Percentiles rank a stretch among this genome's conserved stretches.
phyloP scores from a whole-genome alignment of 2,888 invertebrate genomes.

The Acanthopleura granulata region DNA sequence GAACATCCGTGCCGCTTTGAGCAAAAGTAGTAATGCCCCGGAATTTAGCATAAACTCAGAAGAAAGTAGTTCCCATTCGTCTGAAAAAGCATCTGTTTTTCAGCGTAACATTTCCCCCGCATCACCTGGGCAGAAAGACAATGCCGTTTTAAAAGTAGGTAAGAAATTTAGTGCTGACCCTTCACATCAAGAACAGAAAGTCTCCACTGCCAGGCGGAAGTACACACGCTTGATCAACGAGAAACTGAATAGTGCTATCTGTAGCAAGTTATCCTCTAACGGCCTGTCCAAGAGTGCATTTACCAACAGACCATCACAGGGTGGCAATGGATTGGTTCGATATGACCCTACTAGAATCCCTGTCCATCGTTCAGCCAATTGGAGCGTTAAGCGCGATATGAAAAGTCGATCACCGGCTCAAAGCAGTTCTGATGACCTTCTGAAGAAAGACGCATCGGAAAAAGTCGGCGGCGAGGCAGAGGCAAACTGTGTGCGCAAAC shows the following conservation, averaged over 20 bases:
- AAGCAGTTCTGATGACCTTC: neutral
- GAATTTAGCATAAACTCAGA: too few species aligned
- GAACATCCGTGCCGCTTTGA: too few species aligned
- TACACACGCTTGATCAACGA: conserved; percentile 10
- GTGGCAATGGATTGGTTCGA: neutral
- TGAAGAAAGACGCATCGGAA: neutral
- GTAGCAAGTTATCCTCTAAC: neutral
- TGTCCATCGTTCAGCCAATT: neutral
- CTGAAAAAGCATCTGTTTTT: too few species aligned
- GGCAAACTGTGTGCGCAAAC: neutral
- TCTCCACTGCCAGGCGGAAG: neutral
- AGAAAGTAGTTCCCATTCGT: too few species aligned
- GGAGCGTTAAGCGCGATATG: neutral
- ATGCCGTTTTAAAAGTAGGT: neutral
- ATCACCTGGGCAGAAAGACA: too few species aligned
- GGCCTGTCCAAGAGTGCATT: neutral
- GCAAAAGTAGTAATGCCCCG: too few species aligned
- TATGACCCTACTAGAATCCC: neutral
- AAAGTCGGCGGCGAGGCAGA: neutral
- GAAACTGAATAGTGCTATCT: conserved; percentile 7
- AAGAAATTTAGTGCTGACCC: neutral
- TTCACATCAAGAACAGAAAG: neutral
- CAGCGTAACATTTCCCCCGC: too few species aligned
- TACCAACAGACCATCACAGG: neutral
- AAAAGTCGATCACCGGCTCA: neutral